A percentile compares a stretch with the other conserved stretches of the same genome.
phyloP scores from a whole-genome alignment of 1,140 invertebrate species.

The Gonatopus flavifemur region DNA sequence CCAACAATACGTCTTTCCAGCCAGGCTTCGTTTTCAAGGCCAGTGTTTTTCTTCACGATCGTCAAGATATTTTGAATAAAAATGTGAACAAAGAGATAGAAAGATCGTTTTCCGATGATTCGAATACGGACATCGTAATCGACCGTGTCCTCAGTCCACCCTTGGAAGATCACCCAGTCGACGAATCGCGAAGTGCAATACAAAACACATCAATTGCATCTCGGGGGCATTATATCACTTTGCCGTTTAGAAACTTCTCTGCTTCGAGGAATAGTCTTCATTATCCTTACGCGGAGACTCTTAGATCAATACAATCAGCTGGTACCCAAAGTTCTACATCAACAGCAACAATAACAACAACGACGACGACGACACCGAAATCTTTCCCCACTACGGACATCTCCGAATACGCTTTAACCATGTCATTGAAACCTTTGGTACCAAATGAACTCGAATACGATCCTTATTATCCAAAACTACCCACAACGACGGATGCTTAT shows the following conservation, averaged over 20 bases:
- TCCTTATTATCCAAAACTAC: constrained; percentile 43
- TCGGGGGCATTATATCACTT: too few relatives aligned
- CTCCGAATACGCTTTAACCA: constrained; percentile 28
- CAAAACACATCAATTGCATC: not conserved
- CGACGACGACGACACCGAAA: not conserved
- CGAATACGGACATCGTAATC: not conserved
- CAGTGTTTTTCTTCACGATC: constrained; percentile 29
- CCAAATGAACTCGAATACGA: constrained; percentile 35
- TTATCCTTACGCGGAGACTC: constrained; percentile 35
- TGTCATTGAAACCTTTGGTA: constrained; percentile 30
- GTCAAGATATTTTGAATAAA: too few relatives aligned
- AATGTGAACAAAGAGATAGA: too few relatives aligned
- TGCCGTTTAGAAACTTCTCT: too few relatives aligned
- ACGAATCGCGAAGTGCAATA: not conserved
- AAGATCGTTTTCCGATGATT: too few relatives aligned
- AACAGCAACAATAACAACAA: not conserved
- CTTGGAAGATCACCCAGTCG: not conserved
- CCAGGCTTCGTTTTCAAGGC: constrained; percentile 34
- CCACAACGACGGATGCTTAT: constrained; percentile 36
- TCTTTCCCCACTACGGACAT: constrained; percentile 28
- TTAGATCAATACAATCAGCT: constrained; percentile 36
- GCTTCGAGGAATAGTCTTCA: constrained; percentile 19
- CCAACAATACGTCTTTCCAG: constrained; percentile 16
- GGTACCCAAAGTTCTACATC: not conserved
- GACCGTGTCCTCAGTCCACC: not conserved